A percentile compares a stretch with the other conserved stretches of the same genome.
Evolutionary conservation across 2,888 invertebrate species (phyloP).

Genomic region (Heterodera filipjevi): DNA sequence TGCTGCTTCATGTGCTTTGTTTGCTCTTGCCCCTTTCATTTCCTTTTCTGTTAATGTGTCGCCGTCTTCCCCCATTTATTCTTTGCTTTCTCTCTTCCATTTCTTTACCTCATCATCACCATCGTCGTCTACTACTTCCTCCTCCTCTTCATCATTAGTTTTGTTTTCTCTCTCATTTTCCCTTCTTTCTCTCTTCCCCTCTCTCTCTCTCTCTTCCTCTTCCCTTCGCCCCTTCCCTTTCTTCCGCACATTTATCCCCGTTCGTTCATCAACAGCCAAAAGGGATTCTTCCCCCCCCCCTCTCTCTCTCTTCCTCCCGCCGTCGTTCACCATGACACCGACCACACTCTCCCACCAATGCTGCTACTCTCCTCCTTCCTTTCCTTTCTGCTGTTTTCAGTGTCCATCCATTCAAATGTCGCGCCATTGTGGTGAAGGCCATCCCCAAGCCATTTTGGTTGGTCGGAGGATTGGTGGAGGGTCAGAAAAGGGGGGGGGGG

Average conservation of each 20-base stretch:
- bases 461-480: not conserved
- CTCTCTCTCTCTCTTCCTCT: not conserved
- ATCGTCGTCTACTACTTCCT: no score
- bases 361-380: not conserved
- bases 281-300: not conserved
- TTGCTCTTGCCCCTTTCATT: not conserved
- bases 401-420: conserved; percentile 20
- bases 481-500: not conserved
- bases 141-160: no score
- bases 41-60: not conserved
- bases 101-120: no score
- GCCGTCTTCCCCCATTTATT: not conserved
- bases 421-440: conserved; percentile 20
- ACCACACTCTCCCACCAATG: not conserved
- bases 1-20: not conserved
- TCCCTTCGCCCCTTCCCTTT: not conserved
- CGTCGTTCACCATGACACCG: not conserved
- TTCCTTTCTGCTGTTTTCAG: not conserved
- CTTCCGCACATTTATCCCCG: not conserved
- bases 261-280: not conserved
- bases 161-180: no score
- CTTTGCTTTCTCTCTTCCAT: not conserved
- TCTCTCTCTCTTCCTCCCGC: not conserved
- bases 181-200: no score
- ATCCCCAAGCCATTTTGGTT: conserved; percentile 10